These are phyloP conservation scores for Phoxinus dragarum DNA, from an alignment of 2,797 vertebrate genomes.

Conservation along the genomic window DNA sequence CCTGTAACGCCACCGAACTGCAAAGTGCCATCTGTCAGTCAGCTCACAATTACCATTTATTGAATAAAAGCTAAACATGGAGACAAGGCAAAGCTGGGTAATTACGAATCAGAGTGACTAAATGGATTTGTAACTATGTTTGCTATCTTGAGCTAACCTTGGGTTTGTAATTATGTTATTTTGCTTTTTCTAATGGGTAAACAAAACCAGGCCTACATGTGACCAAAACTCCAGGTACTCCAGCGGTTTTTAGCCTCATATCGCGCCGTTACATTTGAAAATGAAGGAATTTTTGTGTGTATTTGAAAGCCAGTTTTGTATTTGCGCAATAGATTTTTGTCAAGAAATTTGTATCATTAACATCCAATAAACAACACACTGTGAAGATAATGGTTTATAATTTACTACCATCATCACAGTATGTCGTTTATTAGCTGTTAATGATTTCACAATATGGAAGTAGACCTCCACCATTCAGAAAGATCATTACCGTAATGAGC, in stretches of 20 bases:
- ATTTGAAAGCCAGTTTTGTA: conserved; percentile 45
- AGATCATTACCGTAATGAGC: conserved; percentile 32
- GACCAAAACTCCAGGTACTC: neutral
- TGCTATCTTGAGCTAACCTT: conserved; percentile 70
- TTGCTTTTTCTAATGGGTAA: neutral
- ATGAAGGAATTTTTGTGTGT: neutral
- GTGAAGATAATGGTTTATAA: conserved; percentile 46
- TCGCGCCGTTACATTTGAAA: neutral
- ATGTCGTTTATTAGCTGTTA: conserved; percentile 50
- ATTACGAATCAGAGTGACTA: conserved; percentile 73
- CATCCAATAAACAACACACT: conserved; percentile 43
- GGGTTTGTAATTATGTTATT: conserved; percentile 51
- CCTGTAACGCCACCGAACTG: neutral
- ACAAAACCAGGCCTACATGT: conserved; percentile 6
- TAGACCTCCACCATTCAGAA: conserved; percentile 17
- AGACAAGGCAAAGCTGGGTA: conserved; percentile 65
- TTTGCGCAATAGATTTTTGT: conserved; percentile 25
- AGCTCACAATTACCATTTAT: conserved; percentile 69
- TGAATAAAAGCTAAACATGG: conserved; percentile 72
- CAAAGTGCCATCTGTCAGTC: conserved; percentile 62
- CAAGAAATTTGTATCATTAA: conserved; percentile 43
- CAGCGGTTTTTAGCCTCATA: neutral
- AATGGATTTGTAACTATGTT: conserved; percentile 78
- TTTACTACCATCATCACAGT: conserved; percentile 39
- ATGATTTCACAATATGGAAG: conserved; percentile 37